A percentile compares a stretch with the other conserved stretches of the same genome.
These are phyloP conservation scores for Agrochola macilenta DNA, from an alignment of 2,888 invertebrate genomes.

Conservation along the genomic window DNA sequence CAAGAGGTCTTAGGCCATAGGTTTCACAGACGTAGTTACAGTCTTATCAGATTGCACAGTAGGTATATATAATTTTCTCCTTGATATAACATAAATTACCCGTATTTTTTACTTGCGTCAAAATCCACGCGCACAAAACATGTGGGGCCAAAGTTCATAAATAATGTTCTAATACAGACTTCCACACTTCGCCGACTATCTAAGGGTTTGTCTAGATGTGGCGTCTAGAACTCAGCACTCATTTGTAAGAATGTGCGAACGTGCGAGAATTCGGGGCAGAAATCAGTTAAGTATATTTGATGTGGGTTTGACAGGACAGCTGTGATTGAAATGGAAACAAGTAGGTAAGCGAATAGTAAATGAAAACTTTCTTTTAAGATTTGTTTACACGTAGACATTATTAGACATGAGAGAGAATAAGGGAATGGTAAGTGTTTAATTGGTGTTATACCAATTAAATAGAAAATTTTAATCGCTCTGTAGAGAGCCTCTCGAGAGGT, in stretches of 20 bases:
- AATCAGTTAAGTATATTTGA: constrained; percentile 33
- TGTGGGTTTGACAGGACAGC: constrained; percentile 27
- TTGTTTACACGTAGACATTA: not conserved
- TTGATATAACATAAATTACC: not conserved
- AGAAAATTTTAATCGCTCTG: not conserved
- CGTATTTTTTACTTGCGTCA: constrained; percentile 17
- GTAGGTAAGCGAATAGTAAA: not conserved
- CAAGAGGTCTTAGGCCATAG: not conserved
- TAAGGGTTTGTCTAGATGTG: not conserved
- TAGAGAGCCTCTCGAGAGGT: not conserved
- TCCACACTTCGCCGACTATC: not conserved
- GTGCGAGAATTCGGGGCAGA: constrained; percentile 1
- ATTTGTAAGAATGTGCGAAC: not conserved
- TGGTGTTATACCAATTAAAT: not conserved
- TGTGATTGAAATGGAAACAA: constrained; percentile 16
- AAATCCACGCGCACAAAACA: constrained; percentile 24
- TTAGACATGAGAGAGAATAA: too few species aligned
- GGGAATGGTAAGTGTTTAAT: not conserved
- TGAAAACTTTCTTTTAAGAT: not conserved
- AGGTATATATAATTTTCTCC: not conserved
- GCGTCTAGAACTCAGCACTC: not conserved
- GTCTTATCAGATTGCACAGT: not conserved
- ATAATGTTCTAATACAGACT: constrained; percentile 30
- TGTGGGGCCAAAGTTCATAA: constrained; percentile 21
- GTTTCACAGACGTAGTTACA: not conserved